phyloP scores from a whole-genome alignment of 2,888 invertebrate species.

The Ypsolopha sequella region DNA sequence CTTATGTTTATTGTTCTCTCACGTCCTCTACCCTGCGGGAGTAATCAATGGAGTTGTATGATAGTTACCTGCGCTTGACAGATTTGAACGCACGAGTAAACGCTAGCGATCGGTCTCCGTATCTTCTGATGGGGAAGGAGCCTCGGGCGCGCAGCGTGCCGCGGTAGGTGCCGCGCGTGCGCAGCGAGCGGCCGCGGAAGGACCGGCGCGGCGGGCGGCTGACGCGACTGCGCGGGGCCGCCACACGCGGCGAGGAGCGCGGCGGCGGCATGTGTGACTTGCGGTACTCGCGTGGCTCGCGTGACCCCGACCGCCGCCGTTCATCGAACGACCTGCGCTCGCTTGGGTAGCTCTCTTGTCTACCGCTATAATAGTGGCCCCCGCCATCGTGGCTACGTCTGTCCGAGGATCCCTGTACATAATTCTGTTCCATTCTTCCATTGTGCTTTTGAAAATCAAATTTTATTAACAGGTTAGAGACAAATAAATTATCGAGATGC shows the following conservation, averaged over 20 bases:
- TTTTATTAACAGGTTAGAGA: constrained; percentile 25
- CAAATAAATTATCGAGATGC: constrained; percentile 7
- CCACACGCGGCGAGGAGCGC: constrained; percentile 42
- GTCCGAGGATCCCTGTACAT: constrained; percentile 67
- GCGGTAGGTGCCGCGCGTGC: constrained; percentile 66
- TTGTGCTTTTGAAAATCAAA: constrained; percentile 33
- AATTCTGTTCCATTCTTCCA: constrained; percentile 55
- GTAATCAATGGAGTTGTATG: too few relatives aligned
- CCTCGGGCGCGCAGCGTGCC: constrained; percentile 69
- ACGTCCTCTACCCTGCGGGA: too few relatives aligned
- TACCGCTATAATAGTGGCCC: constrained; percentile 66
- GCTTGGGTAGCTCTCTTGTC: constrained; percentile 68
- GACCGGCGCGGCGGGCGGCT: constrained; percentile 60
- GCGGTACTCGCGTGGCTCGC: constrained; percentile 59
- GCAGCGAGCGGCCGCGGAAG: constrained; percentile 64
- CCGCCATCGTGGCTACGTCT: constrained; percentile 71
- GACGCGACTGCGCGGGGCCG: constrained; percentile 52
- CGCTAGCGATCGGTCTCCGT: constrained; percentile 47
- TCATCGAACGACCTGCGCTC: constrained; percentile 66
- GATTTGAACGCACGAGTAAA: constrained; percentile 57
- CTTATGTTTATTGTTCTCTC: too few relatives aligned
- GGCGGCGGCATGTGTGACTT: constrained; percentile 63
- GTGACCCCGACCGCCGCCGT: constrained; percentile 65
- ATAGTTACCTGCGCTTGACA: constrained; percentile 63
- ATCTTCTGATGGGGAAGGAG: constrained; percentile 47